phyloP scores from a whole-genome alignment of 2,888 invertebrate species.

The Drosophila greeni region DNA sequence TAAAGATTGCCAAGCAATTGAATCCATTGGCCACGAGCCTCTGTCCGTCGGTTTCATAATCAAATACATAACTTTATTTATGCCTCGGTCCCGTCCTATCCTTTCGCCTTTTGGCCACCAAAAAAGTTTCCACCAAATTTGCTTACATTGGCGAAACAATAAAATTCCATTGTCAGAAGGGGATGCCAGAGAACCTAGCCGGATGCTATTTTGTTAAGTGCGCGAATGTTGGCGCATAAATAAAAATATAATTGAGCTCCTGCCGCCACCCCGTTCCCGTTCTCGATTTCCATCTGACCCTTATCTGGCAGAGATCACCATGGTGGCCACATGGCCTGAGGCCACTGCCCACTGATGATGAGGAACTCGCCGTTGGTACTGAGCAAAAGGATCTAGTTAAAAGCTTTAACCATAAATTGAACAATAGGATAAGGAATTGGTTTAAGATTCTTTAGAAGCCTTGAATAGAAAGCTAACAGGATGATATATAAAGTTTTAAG shows the following conservation, averaged over 20 bases:
- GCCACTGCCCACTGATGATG: constrained; percentile 17
- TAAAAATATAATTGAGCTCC: constrained; percentile 69
- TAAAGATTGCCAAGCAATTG: constrained; percentile 64
- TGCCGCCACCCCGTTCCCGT: neutral
- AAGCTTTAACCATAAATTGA: neutral
- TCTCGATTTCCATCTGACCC: constrained; percentile 3
- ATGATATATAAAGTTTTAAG: neutral
- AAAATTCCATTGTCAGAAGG: constrained; percentile 61
- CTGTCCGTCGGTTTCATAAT: constrained; percentile 56
- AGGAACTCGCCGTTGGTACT: neutral
- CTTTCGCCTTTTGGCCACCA: constrained; percentile 7
- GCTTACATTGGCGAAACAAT: constrained; percentile 71
- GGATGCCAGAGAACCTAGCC: constrained; percentile 31
- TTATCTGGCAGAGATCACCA: constrained; percentile 19
- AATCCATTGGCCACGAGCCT: constrained; percentile 55
- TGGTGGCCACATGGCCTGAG: constrained; percentile 36
- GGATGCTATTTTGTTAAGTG: constrained; percentile 63
- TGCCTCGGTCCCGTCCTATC: constrained; percentile 16
- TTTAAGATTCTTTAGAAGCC: neutral
- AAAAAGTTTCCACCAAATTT: constrained; percentile 62
- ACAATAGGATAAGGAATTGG: too few relatives aligned
- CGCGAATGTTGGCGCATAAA: constrained; percentile 70
- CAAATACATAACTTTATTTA: constrained; percentile 72
- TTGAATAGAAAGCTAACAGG: too few relatives aligned
- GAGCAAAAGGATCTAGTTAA: neutral